Evolutionary conservation across 2,113 vertebrate species (phyloP).

Genomic region (Spilogale gracilis): DNA sequence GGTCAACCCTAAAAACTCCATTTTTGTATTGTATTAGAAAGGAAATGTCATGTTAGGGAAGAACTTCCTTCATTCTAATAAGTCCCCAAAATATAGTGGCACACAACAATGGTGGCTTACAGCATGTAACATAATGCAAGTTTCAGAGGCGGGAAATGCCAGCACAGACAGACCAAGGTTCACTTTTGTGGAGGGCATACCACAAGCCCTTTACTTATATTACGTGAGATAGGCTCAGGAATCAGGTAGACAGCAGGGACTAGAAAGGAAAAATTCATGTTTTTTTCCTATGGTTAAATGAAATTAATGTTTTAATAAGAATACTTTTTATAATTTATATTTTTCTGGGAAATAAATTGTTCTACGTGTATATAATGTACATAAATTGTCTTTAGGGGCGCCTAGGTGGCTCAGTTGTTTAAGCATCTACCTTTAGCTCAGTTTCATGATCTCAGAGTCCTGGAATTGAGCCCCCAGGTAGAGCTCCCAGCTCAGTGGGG

Average conservation of each 20-base stretch:
- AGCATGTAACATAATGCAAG: slow-evolving; percentile 74
- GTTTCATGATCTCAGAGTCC: neutral
- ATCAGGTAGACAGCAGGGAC: neutral
- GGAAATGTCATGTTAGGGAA: slow-evolving; percentile 88
- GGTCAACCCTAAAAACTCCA: slow-evolving; percentile 81
- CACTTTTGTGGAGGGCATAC: slow-evolving; percentile 77
- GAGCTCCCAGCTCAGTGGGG: neutral
- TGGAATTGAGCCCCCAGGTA: neutral
- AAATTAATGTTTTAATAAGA: slow-evolving; percentile 33
- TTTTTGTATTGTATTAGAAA: slow-evolving; percentile 90
- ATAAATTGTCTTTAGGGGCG: neutral
- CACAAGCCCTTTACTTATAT: slow-evolving; percentile 73
- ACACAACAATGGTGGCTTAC: slow-evolving; percentile 83
- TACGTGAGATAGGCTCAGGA: neutral
- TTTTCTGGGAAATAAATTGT: slow-evolving; percentile 3
- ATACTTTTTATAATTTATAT: slow-evolving; percentile 53
- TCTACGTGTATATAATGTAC: neutral
- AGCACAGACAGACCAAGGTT: slow-evolving; percentile 78
- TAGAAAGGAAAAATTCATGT: neutral
- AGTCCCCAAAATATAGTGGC: slow-evolving; percentile 77
- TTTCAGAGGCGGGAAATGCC: slow-evolving; percentile 81
- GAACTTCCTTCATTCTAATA: slow-evolving; percentile 87
- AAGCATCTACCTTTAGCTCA: neutral
- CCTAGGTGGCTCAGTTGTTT: neutral
- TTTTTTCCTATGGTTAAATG: neutral